phyloP scores from a whole-genome alignment of 2,797 vertebrate species.

The Hephaestus fuliginosus region DNA sequence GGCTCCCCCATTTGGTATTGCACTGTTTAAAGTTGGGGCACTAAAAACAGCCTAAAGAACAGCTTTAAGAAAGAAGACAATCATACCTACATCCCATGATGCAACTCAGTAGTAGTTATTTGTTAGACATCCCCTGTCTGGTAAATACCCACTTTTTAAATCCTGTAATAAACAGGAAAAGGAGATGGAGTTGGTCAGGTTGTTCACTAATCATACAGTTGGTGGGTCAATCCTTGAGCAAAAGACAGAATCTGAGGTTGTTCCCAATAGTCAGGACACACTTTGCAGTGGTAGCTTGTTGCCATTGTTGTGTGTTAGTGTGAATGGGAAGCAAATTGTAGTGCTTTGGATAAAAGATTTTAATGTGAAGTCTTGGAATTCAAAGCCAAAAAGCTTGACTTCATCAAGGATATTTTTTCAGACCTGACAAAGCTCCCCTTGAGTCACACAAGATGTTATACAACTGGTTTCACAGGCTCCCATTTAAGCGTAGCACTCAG shows the following conservation, averaged over 20 bases:
- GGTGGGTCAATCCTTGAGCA: background rate
- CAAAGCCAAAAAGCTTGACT: background rate
- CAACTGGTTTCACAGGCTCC: background rate
- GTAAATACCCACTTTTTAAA: background rate
- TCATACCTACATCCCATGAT: background rate
- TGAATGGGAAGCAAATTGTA: too few relatives aligned
- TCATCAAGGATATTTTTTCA: background rate
- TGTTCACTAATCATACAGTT: background rate
- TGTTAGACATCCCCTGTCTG: background rate
- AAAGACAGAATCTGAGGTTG: too few relatives aligned
- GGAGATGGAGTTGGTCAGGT: background rate
- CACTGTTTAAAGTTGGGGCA: background rate
- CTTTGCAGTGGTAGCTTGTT: too few relatives aligned
- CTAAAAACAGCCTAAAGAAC: background rate
- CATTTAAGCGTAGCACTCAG: background rate
- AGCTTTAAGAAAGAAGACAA: background rate
- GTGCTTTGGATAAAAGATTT: background rate
- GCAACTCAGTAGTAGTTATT: background rate
- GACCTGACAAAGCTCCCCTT: background rate
- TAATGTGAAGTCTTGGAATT: background rate
- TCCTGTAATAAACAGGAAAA: background rate
- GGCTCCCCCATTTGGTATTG: background rate
- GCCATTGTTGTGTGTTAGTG: too few relatives aligned
- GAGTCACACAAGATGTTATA: background rate
- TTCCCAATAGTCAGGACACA: too few relatives aligned